These are phyloP conservation scores for Melolontha melolontha DNA, from an alignment of 2,888 invertebrate species.

Conservation along the genomic window DNA sequence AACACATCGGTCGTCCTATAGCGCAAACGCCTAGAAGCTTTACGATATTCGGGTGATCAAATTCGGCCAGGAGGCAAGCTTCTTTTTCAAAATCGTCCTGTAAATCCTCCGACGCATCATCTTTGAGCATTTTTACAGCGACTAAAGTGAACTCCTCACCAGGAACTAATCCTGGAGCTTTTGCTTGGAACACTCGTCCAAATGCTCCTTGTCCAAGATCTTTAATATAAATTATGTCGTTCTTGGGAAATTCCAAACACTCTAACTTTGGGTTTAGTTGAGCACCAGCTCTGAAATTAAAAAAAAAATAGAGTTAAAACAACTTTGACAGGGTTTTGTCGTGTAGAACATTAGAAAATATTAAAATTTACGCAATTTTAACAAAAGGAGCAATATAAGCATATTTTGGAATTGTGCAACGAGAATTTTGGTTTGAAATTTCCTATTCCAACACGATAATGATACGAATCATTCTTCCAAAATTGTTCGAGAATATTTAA, in stretches of 20 bases:
- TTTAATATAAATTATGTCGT: constrained; percentile 93
- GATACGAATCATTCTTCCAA: no score
- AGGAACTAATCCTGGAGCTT: constrained; percentile 87
- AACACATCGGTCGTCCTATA: constrained; percentile 95
- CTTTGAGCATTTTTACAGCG: constrained; percentile 97
- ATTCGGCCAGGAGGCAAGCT: constrained; percentile 94
- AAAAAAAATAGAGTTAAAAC: background rate
- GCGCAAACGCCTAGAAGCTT: constrained; percentile 96
- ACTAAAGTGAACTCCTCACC: constrained; percentile 93
- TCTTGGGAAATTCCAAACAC: constrained; percentile 93
- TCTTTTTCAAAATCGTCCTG: constrained; percentile 95
- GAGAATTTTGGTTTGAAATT: no score
- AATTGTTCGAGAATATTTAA: no score
- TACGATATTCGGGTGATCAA: constrained; percentile 97
- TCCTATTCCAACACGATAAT: no score
- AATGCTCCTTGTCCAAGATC: constrained; percentile 97
- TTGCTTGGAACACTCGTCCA: constrained; percentile 94
- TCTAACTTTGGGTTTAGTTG: constrained; percentile 93
- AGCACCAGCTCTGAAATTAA: constrained; percentile 73
- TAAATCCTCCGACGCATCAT: constrained; percentile 94
- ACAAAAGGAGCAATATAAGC: no score
- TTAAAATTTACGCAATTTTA: no score
- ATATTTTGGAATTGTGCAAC: no score
- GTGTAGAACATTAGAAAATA: no score
- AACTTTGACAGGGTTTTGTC: background rate